Evolutionary conservation across 2,113 vertebrate genomes (phyloP), one percentile per base, ranked within the genome.

Genomic region (Myiozetetes cayanensis): DNA sequence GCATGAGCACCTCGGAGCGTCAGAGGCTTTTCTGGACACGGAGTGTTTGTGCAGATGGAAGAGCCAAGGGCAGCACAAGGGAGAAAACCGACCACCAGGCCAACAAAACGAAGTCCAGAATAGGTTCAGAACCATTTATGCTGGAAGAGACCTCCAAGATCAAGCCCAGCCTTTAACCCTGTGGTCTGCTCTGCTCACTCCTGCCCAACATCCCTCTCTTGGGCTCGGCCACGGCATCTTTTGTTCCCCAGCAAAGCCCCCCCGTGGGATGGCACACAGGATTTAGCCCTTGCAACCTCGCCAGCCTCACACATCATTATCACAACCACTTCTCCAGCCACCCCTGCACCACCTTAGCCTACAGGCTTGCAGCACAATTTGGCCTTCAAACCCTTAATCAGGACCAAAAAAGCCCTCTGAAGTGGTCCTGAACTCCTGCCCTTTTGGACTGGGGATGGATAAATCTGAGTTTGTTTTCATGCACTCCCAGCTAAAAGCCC

Each of bases 221-320:
- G 56, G 39, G 62, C 77, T 74, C 76, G n/a, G 9, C 75, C 61
- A 12, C 27, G 67, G 30, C 71, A 53, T 49, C 65, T 91, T 61
- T 66, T 93, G 63, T 68, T 83, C 43, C 78, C 6, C 56, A 85
- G 78, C 41, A 17, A 47, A 83, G 79, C 58, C 58, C 70, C 79
- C 82, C 90, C 39, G 37, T 39, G 90, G 73, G 41, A 77, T 58
- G 56, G 53, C 82, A 70, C 58, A 4, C 16, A 18, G 0, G 2
- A 20, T 58, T 85, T 21, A 62, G 55, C n/a, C 88, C 72, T 66
- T 35, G 31, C 10, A 44, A 4, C 85, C 85, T 76, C 19, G 82
- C 59, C 85, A 92, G 1, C n/a, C 85, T 93, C 85, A 47, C 85
- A 67, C 61, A 28, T 80, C 50, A 56, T 67, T 78, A 87, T 63